Percentiles rank a stretch among this genome's conserved stretches.
Conservation (phyloP, 2,797 vertebrate genomes). For the Halcyon smyrnensis region DNA sequence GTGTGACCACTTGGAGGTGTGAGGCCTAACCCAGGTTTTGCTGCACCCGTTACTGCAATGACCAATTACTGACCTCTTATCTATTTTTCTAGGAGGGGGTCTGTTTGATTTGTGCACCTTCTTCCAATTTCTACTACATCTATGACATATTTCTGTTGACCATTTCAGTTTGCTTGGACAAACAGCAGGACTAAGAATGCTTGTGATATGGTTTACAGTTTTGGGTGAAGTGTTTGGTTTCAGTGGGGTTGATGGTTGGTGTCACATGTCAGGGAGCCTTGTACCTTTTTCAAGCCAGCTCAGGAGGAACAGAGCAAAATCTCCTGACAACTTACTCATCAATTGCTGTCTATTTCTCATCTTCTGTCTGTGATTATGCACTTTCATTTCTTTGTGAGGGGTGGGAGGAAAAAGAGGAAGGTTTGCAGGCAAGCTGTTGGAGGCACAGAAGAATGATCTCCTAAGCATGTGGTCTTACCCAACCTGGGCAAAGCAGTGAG, state of each 20-base stretch:
- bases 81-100: background rate
- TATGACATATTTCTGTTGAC: background rate
- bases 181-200: background rate
- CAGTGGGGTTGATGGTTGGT: background rate
- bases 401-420: background rate
- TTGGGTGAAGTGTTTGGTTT: background rate
- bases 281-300: background rate
- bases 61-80: background rate
- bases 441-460: background rate
- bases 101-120: background rate
- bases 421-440: background rate
- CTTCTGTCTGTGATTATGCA: background rate
- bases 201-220: background rate
- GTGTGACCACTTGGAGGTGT: background rate
- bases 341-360: background rate
- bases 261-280: background rate
- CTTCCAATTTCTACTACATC: background rate
- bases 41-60: background rate
- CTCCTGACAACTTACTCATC: background rate
- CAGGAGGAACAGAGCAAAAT: background rate
- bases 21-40: background rate
- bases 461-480: background rate
- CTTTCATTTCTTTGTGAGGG: background rate
- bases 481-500: rapidly evolving
- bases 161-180: background rate